Percentiles rank a stretch among this genome's conserved stretches.
These are phyloP conservation scores for Argyra leucocephala DNA, from an alignment of 2,888 invertebrate species.

Conservation along the genomic window DNA sequence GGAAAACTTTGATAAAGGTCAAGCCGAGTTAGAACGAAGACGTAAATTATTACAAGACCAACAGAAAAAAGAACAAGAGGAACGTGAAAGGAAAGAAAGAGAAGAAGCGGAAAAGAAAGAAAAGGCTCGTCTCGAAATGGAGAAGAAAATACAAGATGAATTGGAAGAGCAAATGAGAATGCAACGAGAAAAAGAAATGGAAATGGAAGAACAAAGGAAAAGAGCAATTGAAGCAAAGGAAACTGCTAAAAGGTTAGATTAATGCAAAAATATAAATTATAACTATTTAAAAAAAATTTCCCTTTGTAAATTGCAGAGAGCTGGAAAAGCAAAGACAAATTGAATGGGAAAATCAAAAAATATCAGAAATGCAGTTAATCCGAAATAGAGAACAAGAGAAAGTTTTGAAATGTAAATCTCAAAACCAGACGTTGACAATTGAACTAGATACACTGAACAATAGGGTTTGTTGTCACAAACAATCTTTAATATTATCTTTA, in stretches of 20 bases:
- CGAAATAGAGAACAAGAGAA: conserved; percentile 77
- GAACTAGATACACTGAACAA: conserved; percentile 57
- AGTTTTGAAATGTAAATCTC: conserved; percentile 75
- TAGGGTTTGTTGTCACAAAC: conserved; percentile 34
- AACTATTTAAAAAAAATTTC: conserved; percentile 9
- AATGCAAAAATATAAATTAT: neutral
- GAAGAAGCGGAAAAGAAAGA: conserved; percentile 83
- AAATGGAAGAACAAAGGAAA: conserved; percentile 67
- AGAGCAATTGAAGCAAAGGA: conserved; percentile 71
- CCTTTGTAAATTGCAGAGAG: conserved; percentile 51
- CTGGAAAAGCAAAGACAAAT: conserved; percentile 89
- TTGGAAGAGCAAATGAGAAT: conserved; percentile 69
- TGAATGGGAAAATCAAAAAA: conserved; percentile 90
- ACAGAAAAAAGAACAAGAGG: conserved; percentile 84
- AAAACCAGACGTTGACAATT: conserved; percentile 71
- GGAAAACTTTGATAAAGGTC: conserved; percentile 96
- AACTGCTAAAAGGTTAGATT: conserved; percentile 51
- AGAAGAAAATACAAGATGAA: conserved; percentile 78
- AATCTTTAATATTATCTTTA: neutral
- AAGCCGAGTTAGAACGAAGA: conserved; percentile 88
- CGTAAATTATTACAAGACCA: conserved; percentile 81
- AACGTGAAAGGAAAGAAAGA: conserved; percentile 83
- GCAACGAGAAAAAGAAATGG: conserved; percentile 65
- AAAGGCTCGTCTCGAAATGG: conserved; percentile 62
- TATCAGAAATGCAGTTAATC: conserved; percentile 76